Evolutionary conservation across 1,140 invertebrate species (phyloP), one percentile per base, ranked within the genome.

Genomic region (Conopomorpha cramerella): DNA sequence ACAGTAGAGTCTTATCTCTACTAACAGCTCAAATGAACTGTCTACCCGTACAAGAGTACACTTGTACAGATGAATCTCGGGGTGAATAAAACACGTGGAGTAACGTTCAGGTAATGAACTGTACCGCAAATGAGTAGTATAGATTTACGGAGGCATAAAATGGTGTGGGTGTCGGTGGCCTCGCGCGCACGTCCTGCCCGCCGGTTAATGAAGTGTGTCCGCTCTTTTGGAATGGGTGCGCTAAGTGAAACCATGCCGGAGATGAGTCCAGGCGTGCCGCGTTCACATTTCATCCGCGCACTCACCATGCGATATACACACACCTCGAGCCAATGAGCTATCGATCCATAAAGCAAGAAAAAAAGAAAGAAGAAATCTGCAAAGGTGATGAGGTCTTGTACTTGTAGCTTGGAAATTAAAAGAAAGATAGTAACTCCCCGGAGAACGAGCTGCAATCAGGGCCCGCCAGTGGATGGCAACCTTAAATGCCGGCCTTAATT

Each of bases 401-500:
- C n/a, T n/a, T n/a, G n/a, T n/a, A n/a, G n/a, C n/a, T n/a, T 51
- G 63, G 59, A 70, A 71, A 71, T 74, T 65, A 66, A 74, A 70
- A 70, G 66, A 47, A 59, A 56, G 52, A 63, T 51, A 52, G 52
- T 43, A 39, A 56, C 48, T 59, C 60, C 47, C 56, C 30, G 25
- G 62, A 44, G 56, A 34, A 38, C 41, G 41, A 38, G 47, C 46
- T 42, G 59, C 68, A 73, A 73, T 71, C 68, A 67, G 60, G 57
- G 61, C 55, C 59, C 51, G 54, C 53, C 59, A 49, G 55, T 55
- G 55, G 64, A 46, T 55, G 51, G 55, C 55, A 66, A 62, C 66
- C 61, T 74, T 74, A 74, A 74, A 74, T 74, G 65, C 66, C 64
- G 65, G 53, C 51, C 62, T 70, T 74, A 74, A 74, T 74, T 71